These are phyloP conservation scores for Clanis bilineata DNA, from an alignment of 2,888 invertebrate genomes.

Conservation along the genomic window DNA sequence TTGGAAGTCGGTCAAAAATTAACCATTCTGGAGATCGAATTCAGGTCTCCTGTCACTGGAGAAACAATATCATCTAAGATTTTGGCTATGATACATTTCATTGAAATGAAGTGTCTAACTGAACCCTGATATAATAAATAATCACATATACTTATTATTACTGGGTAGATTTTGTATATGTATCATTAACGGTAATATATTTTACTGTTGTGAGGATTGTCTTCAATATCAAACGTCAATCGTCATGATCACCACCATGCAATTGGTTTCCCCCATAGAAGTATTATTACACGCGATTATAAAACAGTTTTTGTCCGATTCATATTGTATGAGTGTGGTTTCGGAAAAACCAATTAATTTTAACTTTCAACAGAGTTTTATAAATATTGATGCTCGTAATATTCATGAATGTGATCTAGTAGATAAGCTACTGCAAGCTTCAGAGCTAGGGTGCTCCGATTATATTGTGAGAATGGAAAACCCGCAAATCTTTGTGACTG, in stretches of 20 bases:
- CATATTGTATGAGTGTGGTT: slow-evolving; percentile 60
- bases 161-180: too few relatives aligned
- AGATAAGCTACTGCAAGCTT: slow-evolving; percentile 48
- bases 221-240: not conserved
- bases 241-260: not conserved
- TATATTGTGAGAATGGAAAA: slow-evolving; percentile 62
- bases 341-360: slow-evolving; percentile 48
- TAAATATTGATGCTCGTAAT: slow-evolving; percentile 37
- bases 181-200: too few relatives aligned
- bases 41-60: too few relatives aligned
- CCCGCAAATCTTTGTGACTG: slow-evolving; percentile 58
- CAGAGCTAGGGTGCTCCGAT: slow-evolving; percentile 75
- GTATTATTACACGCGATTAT: slow-evolving; percentile 56
- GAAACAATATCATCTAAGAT: too few relatives aligned
- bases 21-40: too few relatives aligned
- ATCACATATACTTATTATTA: too few relatives aligned
- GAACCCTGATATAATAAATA: too few relatives aligned
- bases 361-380: slow-evolving; percentile 37
- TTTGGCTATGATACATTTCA: too few relatives aligned
- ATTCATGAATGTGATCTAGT: slow-evolving; percentile 38
- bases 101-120: too few relatives aligned
- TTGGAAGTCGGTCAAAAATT: too few relatives aligned
- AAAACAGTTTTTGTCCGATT: slow-evolving; percentile 48
- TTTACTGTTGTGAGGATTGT: too few relatives aligned
- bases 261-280: slow-evolving; percentile 43